Evolutionary conservation across 2,113 vertebrate genomes (phyloP).

Genomic region (Oncorhynchus keta): DNA sequence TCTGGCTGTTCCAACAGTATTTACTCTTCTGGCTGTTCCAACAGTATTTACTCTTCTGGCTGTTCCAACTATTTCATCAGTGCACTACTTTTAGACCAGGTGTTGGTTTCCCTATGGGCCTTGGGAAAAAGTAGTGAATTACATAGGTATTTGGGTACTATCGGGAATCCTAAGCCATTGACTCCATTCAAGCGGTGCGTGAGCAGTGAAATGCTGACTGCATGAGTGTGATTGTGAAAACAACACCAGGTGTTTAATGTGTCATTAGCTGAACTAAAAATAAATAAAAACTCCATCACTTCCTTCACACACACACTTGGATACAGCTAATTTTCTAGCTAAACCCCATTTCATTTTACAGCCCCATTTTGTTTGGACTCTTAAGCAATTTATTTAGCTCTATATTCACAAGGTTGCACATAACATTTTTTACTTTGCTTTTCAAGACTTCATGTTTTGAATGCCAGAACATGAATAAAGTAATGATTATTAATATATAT

Average conservation of each 20-base stretch:
- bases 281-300: conserved; percentile 30
- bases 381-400: conserved; percentile 35
- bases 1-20: no score
- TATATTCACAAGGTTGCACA: conserved; percentile 40
- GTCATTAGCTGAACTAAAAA: conserved; percentile 59
- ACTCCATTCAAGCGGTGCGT: conserved; percentile 31
- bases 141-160: no score
- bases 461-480: conserved; percentile 36
- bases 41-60: no score
- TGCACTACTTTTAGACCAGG: no score
- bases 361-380: no score
- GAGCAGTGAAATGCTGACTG: conserved; percentile 52
- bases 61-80: no score
- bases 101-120: no score
- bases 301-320: conserved; percentile 8
- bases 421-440: conserved; percentile 26
- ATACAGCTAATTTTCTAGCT: conserved; percentile 20
- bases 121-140: no score
- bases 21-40: no score
- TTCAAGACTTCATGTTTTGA: conserved; percentile 8
- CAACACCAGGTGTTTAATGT: conserved; percentile 64
- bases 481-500: conserved; percentile 45
- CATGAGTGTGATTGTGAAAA: conserved; percentile 65
- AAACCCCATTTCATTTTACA: conserved; percentile 43
- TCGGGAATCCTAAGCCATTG: neutral